phyloP scores from a whole-genome alignment of 2,888 invertebrate genomes.

The Diaprepes abbreviatus region DNA sequence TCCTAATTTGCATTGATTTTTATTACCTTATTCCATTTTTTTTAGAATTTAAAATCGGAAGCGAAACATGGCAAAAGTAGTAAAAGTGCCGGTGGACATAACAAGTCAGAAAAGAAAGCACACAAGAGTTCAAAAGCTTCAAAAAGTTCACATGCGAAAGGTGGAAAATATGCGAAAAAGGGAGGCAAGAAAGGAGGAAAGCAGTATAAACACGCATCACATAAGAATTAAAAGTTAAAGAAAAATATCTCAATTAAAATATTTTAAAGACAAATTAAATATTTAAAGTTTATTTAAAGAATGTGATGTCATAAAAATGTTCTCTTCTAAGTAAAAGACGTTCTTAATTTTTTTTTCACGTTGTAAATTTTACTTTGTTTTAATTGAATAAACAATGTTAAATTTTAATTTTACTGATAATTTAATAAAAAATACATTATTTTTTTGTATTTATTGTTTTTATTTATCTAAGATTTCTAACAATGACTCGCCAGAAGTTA shows the following conservation, averaged over 20 bases:
- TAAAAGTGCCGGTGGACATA: slow-evolving; percentile 61
- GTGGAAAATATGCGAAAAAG: slow-evolving; percentile 62
- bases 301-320: too few relatives aligned
- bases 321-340: too few relatives aligned
- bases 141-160: slow-evolving; percentile 59
- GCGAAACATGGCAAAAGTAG: slow-evolving; percentile 61
- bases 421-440: slow-evolving; percentile 1
- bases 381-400: background rate
- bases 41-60: slow-evolving; percentile 56
- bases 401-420: background rate
- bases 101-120: slow-evolving; percentile 59
- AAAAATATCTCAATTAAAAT: background rate
- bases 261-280: background rate
- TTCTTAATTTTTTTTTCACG: too few relatives aligned
- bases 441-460: background rate
- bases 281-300: too few relatives aligned
- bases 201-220: slow-evolving; percentile 55
- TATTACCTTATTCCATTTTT: too few relatives aligned
- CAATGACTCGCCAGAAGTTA: too few relatives aligned
- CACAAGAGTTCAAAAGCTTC: slow-evolving; percentile 59
- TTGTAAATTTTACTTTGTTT: slow-evolving; percentile 6
- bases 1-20: too few relatives aligned
- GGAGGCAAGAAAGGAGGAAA: slow-evolving; percentile 61
- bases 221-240: background rate
- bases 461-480: too few relatives aligned